phyloP scores from a whole-genome alignment of 2,113 vertebrate species.

The Hemiscyllium ocellatum region DNA sequence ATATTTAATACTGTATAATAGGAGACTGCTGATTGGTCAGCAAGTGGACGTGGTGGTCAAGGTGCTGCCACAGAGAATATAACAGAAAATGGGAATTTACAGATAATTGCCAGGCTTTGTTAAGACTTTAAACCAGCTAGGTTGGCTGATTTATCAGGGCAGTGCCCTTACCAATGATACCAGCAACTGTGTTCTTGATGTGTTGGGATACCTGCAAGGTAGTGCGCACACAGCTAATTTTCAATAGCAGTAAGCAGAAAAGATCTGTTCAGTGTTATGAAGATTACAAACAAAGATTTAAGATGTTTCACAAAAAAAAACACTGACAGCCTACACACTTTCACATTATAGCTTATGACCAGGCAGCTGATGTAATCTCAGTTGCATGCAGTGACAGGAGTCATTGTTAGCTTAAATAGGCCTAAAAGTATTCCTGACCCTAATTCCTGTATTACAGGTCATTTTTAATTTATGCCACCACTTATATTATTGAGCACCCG shows the following conservation, averaged over 20 bases:
- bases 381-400: neutral
- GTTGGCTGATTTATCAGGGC: too few relatives aligned
- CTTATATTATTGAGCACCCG: neutral
- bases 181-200: too few relatives aligned
- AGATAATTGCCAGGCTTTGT: too few relatives aligned
- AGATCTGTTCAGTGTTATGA: neutral
- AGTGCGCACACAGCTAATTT: neutral
- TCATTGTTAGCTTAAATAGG: neutral
- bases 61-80: too few relatives aligned
- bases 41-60: too few relatives aligned
- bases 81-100: too few relatives aligned
- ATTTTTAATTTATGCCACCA: neutral
- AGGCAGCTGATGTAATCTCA: neutral
- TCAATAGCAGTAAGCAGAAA: neutral
- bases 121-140: too few relatives aligned
- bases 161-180: too few relatives aligned
- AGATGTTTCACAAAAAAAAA: neutral
- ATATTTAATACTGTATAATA: too few relatives aligned
- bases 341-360: neutral
- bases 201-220: neutral
- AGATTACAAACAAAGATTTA: neutral
- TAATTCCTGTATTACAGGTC: neutral
- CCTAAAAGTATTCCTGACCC: too few relatives aligned
- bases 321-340: neutral
- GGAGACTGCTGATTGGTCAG: too few relatives aligned